Evolutionary conservation across 1,140 invertebrate genomes (phyloP).

Genomic region (Drosophila nannoptera): DNA sequence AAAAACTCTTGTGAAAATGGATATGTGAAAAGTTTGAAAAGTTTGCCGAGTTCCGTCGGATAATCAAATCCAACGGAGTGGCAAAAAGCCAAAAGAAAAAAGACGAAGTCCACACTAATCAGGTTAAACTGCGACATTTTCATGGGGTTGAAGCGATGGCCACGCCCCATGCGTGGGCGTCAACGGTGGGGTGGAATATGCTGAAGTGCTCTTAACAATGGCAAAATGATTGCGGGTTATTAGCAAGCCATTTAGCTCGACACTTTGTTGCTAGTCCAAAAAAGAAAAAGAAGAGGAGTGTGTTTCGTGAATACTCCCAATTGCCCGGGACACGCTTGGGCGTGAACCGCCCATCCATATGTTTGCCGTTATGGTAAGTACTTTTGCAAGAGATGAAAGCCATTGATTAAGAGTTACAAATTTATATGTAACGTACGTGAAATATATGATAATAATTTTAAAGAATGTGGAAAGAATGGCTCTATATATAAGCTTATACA

Average conservation of each 20-base stretch:
- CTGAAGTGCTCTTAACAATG: conserved; percentile 52
- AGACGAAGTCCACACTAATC: conserved; percentile 59
- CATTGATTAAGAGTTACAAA: neutral
- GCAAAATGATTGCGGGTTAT: conserved; percentile 69
- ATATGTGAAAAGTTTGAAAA: conserved; percentile 5
- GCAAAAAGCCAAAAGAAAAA: conserved; percentile 62
- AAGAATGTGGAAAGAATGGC: too few species aligned
- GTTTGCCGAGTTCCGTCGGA: conserved; percentile 17
- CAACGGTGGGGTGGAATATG: conserved; percentile 24
- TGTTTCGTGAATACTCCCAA: conserved; percentile 30
- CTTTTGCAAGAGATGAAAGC: neutral
- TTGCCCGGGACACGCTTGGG: conserved; percentile 29
- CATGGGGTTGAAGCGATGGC: conserved; percentile 50
- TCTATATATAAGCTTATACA: neutral
- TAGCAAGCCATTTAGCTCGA: conserved; percentile 58
- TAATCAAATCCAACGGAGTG: conserved; percentile 70
- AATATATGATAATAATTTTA: neutral
- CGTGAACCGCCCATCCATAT: conserved; percentile 1
- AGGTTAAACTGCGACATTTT: conserved; percentile 57
- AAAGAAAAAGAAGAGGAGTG: neutral
- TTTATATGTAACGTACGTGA: neutral
- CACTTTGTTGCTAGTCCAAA: conserved; percentile 43
- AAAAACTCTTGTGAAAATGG: conserved; percentile 48
- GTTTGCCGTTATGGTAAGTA: conserved; percentile 28
- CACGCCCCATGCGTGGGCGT: conserved; percentile 26